phyloP scores from a whole-genome alignment of 2,888 invertebrate species.

The Cerastis rubricosa region DNA sequence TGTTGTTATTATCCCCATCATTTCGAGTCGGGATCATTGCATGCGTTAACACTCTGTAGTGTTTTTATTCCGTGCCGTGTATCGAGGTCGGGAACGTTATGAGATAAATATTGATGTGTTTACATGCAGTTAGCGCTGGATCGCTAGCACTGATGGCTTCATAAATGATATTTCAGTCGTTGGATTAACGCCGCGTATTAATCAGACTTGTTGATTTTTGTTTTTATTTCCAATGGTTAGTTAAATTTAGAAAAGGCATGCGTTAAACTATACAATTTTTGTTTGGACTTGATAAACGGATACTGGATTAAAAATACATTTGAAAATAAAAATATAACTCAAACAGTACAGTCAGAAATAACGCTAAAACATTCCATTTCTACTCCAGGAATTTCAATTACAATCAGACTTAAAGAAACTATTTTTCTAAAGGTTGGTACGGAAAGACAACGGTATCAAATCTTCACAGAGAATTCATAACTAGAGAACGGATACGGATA shows the following conservation, averaged over 20 bases:
- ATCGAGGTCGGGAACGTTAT: conserved; percentile 61
- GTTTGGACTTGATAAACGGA: background rate
- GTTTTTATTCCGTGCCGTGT: conserved; percentile 40
- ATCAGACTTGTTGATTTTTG: conserved; percentile 59
- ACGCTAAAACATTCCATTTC: background rate
- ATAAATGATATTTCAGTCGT: conserved; percentile 64
- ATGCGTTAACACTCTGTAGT: conserved; percentile 9
- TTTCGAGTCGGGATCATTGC: background rate
- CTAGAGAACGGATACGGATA: conserved; percentile 70
- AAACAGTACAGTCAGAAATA: background rate
- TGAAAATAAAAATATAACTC: background rate
- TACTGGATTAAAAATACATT: background rate
- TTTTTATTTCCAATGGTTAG: conserved; percentile 36
- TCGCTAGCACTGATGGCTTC: conserved; percentile 62
- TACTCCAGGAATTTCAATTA: conserved; percentile 42
- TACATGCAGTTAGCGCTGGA: conserved; percentile 65
- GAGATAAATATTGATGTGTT: conserved; percentile 69
- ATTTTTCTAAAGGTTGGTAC: conserved; percentile 32
- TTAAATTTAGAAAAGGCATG: conserved; percentile 10
- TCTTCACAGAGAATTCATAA: conserved; percentile 62
- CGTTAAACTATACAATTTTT: background rate
- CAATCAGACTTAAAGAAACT: conserved; percentile 43
- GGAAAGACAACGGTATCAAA: conserved; percentile 61
- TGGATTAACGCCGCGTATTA: conserved; percentile 51
- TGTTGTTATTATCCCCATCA: background rate